These are phyloP conservation scores for Hybognathus amarus DNA, from an alignment of 2,797 vertebrate genomes.

Conservation along the genomic window DNA sequence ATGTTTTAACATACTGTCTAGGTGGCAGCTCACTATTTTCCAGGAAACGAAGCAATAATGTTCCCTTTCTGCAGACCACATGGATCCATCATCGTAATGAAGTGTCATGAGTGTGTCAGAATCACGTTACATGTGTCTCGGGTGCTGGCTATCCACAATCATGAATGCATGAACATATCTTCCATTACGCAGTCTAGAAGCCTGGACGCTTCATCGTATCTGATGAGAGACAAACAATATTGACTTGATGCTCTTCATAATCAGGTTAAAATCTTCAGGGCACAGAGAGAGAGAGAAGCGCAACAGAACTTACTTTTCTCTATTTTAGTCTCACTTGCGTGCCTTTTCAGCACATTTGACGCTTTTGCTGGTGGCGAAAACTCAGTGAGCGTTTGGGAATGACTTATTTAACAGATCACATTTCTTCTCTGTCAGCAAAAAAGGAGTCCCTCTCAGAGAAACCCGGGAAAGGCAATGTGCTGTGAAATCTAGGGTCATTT, in stretches of 20 bases:
- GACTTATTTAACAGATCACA: slow-evolving; percentile 67
- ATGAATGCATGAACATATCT: slow-evolving; percentile 9
- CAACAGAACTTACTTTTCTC: slow-evolving; percentile 50
- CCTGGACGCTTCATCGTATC: not conserved
- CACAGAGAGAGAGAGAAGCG: slow-evolving; percentile 25
- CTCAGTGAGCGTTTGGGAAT: slow-evolving; percentile 54
- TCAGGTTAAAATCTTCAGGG: slow-evolving; percentile 49
- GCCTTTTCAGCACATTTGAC: slow-evolving; percentile 59
- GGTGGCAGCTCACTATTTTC: slow-evolving; percentile 12
- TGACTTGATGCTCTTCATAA: slow-evolving; percentile 36
- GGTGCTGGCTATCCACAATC: slow-evolving; percentile 1
- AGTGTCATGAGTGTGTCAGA: slow-evolving; percentile 29
- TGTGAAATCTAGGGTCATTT: slow-evolving; percentile 61
- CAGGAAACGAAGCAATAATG: slow-evolving; percentile 9
- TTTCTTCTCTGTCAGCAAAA: slow-evolving; percentile 64
- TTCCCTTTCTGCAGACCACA: slow-evolving; percentile 16
- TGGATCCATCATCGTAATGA: slow-evolving; percentile 38
- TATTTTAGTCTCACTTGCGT: slow-evolving; percentile 36
- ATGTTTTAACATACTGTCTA: not conserved
- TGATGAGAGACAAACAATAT: slow-evolving; percentile 25
- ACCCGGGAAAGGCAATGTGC: slow-evolving; percentile 53
- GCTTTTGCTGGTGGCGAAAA: slow-evolving; percentile 57
- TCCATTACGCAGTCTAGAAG: not conserved
- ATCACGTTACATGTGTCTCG: slow-evolving; percentile 8
- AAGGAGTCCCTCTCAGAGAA: slow-evolving; percentile 51